Evolutionary conservation across 2,888 invertebrate species (phyloP).

Genomic region (Cryptus viduatorius): DNA sequence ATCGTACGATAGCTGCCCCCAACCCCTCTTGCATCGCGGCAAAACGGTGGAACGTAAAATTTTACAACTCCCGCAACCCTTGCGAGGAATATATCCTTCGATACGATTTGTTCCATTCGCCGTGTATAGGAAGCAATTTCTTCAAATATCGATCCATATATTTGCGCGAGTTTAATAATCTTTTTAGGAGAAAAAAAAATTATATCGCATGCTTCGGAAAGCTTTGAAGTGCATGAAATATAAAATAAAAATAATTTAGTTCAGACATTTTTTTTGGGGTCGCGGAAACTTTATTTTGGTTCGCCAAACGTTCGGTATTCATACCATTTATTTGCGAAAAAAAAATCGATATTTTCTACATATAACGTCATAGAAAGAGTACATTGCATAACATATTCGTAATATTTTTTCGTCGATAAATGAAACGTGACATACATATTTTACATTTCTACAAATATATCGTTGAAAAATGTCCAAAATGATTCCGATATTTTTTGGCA

Average conservation of each 20-base stretch:
- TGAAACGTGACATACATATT: too few species aligned
- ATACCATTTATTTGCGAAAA: too few species aligned
- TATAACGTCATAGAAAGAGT: too few species aligned
- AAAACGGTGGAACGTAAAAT: background rate
- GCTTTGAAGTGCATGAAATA: conserved; percentile 1
- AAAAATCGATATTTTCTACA: too few species aligned
- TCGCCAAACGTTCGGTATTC: too few species aligned
- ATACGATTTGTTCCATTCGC: background rate
- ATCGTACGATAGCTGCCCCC: background rate
- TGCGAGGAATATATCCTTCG: background rate
- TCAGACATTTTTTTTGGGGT: background rate
- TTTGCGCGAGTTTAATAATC: background rate
- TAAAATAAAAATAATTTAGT: background rate
- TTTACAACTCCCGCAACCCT: background rate
- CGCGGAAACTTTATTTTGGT: too few species aligned
- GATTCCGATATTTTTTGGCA: too few species aligned
- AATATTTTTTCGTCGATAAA: too few species aligned
- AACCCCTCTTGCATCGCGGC: too few species aligned
- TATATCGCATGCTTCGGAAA: background rate
- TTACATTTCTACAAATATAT: too few species aligned
- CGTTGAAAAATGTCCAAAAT: too few species aligned
- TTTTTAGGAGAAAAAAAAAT: background rate
- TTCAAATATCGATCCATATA: background rate
- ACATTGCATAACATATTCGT: too few species aligned
- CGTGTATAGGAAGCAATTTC: background rate